A percentile compares a stretch with the other conserved stretches of the same genome.
Conservation (phyloP, 2,113 vertebrate genomes). For the Ptychochromis oligacanthus region DNA sequence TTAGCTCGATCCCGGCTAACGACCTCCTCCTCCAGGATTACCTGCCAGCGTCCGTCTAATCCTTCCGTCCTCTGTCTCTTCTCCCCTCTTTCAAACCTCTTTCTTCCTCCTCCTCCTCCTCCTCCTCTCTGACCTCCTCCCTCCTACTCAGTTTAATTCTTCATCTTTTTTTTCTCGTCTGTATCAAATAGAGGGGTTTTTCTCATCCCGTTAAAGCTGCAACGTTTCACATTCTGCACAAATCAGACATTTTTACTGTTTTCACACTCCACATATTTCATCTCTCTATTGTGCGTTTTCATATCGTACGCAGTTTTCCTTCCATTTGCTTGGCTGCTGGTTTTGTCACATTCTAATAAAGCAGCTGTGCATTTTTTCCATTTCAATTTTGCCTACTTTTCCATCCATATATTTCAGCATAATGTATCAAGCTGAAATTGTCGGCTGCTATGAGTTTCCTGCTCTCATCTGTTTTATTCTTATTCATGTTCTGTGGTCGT, state of each 20-base stretch:
- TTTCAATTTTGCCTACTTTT: slow-evolving; percentile 16
- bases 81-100: slow-evolving; percentile 16
- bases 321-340: slow-evolving; percentile 42
- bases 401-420: slow-evolving; percentile 42
- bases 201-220: neutral
- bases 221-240: slow-evolving; percentile 39
- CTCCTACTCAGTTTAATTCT: neutral
- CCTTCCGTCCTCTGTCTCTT: slow-evolving; percentile 32
- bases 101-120: neutral
- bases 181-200: slow-evolving; percentile 2
- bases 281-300: slow-evolving; percentile 38
- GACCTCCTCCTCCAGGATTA: slow-evolving; percentile 66
- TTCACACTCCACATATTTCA: slow-evolving; percentile 50
- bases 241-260: slow-evolving; percentile 13
- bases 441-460: slow-evolving; percentile 4
- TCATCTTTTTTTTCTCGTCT: neutral
- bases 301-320: slow-evolving; percentile 31
- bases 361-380: slow-evolving; percentile 21
- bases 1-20: slow-evolving; percentile 68
- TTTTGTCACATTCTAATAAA: slow-evolving; percentile 54
- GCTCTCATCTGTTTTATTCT: slow-evolving; percentile 20
- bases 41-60: slow-evolving; percentile 66
- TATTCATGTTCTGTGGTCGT: neutral
- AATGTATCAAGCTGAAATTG: slow-evolving; percentile 24
- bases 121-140: neutral